phyloP scores from a whole-genome alignment of 1,140 invertebrate genomes.

The Danaus melanippus region DNA sequence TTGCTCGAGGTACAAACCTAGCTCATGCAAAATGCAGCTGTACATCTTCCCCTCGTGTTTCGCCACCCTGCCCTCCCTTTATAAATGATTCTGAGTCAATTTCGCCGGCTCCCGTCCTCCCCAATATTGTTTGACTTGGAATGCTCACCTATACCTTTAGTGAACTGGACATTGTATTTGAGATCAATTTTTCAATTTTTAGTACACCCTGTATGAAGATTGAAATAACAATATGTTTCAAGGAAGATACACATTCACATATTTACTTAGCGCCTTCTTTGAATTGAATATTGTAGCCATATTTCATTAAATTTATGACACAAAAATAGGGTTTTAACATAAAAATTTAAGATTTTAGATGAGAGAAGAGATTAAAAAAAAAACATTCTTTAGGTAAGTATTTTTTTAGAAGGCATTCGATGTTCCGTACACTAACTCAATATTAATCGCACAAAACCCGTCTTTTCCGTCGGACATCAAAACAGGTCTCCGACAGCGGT shows the following conservation, averaged over 20 bases:
- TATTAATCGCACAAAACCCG: slow-evolving; percentile 8
- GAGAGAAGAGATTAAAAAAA: too few relatives aligned
- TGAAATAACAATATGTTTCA: too few relatives aligned
- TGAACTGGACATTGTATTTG: not conserved
- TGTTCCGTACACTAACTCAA: slow-evolving; percentile 4
- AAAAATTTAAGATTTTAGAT: too few relatives aligned
- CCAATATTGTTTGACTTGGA: slow-evolving; percentile 58
- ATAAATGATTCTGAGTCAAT: slow-evolving; percentile 67
- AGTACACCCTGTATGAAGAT: too few relatives aligned
- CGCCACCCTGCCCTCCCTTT: slow-evolving; percentile 42
- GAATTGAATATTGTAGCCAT: too few relatives aligned
- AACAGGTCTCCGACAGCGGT: slow-evolving; percentile 14
- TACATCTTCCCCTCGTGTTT: slow-evolving; percentile 37
- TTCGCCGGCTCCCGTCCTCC: slow-evolving; percentile 36
- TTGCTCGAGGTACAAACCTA: slow-evolving; percentile 33
- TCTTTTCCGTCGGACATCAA: slow-evolving; percentile 14
- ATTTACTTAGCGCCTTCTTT: too few relatives aligned
- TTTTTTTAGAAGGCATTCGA: not conserved
- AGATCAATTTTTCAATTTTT: too few relatives aligned
- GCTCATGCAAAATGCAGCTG: slow-evolving; percentile 60
- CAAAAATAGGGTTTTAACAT: too few relatives aligned
- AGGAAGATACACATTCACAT: too few relatives aligned
- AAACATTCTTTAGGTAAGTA: too few relatives aligned
- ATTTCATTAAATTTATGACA: too few relatives aligned
- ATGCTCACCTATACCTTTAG: slow-evolving; percentile 27